Conservation (phyloP, 2,113 vertebrate species). For the Solea solea region DNA sequence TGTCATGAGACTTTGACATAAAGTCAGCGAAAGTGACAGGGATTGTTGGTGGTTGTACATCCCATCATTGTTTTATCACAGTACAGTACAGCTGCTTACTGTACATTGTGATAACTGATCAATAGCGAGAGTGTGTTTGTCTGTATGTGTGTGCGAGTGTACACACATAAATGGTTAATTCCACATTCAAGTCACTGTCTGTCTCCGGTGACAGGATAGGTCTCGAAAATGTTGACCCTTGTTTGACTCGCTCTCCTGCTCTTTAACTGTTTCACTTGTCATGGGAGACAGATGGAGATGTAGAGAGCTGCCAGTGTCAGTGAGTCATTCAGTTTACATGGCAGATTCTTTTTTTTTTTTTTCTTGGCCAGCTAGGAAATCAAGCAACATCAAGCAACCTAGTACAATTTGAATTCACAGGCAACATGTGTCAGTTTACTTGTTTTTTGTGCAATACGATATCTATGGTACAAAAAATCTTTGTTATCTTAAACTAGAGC, state of each 20-base stretch:
- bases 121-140: neutral
- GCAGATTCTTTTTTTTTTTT: too few relatives aligned
- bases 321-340: too few relatives aligned
- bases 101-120: conserved; percentile 8
- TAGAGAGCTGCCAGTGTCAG: too few relatives aligned
- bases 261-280: neutral
- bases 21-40: neutral
- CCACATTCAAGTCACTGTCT: neutral
- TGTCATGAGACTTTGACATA: neutral
- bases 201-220: neutral
- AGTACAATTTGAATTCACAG: too few relatives aligned
- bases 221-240: conserved; percentile 12
- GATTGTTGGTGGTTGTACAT: conserved; percentile 2
- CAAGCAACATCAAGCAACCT: too few relatives aligned
- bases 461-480: too few relatives aligned
- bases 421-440: too few relatives aligned
- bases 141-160: neutral
- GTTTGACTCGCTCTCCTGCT: neutral
- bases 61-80: conserved; percentile 4
- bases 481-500: too few relatives aligned
- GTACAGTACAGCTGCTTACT: neutral
- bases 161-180: neutral
- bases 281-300: too few relatives aligned
- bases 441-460: too few relatives aligned
- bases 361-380: too few relatives aligned